Base-by-base conservation (phyloP, 1,140 invertebrate species). In the Apis florea region DNA sequence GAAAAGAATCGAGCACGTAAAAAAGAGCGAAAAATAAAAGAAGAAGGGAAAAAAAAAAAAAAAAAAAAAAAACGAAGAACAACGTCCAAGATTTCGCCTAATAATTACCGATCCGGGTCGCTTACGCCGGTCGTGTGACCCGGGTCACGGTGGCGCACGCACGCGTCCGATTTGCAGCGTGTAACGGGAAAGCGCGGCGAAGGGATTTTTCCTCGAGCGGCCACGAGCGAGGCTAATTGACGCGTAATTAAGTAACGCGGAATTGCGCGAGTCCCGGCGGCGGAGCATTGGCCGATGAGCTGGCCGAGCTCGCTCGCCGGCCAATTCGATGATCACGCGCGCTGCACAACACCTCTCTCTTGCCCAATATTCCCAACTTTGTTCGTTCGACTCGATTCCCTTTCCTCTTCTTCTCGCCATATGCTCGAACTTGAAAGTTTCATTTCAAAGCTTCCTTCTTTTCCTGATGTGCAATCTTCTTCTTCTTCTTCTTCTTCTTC, bases 41-140 rank as follows among this genome's bases (percentile, higher is more conserved):
- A 1, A 58, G 54, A 21, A 51, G 49, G 0, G 51, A 53, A 53
- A 58, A 12, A 47, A 70, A 51, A 61, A 8, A 17, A 47, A 40
- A 24, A 0, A 47, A 80, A 51, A 49, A n/a, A 54, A 61, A 58
- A 76, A 66, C 59, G 15, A 6, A 17, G 59, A 61, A 76, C 63
- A 51, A 12, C 61, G 59, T 59, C 64, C 54, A 74, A 70, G 74
- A 83, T 40, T 83, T 81, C 75, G 54, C 17, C 75, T 88, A 85
- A 87, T 87, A 31, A 2, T 71, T 83, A 69, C 79, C 72, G 77
- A 83, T 87, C 69, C 78, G 84, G 70, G 79, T 88, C 1, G 19
- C 21, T 24, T 19, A 19, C 26, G 63, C 17, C 84, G 76, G 79
- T 84, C 86, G 85, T 84, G 85, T 79, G 88, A 89, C 83, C 88